These are phyloP conservation scores for Hexactinellida sp. DNA, from an alignment of 37 sponge, comb jelly and placozoan species.

Conservation along the genomic window DNA sequence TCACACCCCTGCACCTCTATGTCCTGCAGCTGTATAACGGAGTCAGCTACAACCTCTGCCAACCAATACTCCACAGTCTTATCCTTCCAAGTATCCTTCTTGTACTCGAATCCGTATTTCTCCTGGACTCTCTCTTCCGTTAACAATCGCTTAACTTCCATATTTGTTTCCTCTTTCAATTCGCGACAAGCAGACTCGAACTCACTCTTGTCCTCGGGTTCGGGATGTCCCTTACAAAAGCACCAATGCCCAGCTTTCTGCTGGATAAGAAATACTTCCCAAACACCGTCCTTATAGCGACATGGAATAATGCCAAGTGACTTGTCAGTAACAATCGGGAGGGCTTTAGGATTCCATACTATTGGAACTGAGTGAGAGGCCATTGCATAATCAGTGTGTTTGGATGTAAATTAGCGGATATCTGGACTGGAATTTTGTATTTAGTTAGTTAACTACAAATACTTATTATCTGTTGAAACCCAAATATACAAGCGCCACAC, in stretches of 20 bases:
- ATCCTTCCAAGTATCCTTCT: background rate
- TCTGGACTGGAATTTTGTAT: too few relatives aligned
- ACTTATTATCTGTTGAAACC: too few relatives aligned
- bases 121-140: background rate
- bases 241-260: background rate
- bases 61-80: conserved; percentile 2
- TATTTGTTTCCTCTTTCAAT: background rate
- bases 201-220: background rate
- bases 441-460: too few relatives aligned
- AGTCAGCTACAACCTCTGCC: background rate
- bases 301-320: conserved; percentile 2
- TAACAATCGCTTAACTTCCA: background rate
- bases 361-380: background rate
- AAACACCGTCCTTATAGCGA: background rate
- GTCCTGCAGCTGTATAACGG: background rate
- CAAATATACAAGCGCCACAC: too few relatives aligned
- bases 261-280: background rate
- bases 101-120: background rate
- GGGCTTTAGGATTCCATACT: background rate
- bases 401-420: too few relatives aligned
- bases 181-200: background rate
- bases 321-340: background rate
- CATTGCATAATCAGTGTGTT: background rate
- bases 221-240: conserved; percentile 2
- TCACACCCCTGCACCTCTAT: background rate